phyloP scores from a whole-genome alignment of 2,888 invertebrate species.

The Lithophane socia region DNA sequence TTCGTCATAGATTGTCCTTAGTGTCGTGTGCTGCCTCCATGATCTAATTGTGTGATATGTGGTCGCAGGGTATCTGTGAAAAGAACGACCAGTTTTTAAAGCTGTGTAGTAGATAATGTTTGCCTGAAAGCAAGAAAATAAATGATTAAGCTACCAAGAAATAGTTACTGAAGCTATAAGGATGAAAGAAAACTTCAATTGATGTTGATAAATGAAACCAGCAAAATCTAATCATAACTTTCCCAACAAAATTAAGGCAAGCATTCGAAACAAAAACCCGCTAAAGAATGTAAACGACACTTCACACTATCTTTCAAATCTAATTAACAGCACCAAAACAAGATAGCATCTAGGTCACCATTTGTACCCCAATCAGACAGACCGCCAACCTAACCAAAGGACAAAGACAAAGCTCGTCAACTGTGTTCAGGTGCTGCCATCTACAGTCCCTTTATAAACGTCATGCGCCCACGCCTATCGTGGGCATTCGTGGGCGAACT shows the following conservation, averaged over 20 bases:
- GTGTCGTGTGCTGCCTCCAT: conserved; percentile 18
- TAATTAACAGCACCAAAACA: conserved; percentile 46
- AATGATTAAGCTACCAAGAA: neutral
- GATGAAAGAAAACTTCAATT: neutral
- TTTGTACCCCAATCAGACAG: conserved; percentile 14
- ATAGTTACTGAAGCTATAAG: neutral
- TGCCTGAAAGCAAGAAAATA: neutral
- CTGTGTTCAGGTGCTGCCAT: conserved; percentile 36
- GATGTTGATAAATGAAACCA: neutral
- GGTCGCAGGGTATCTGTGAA: neutral
- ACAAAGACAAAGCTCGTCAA: conserved; percentile 44
- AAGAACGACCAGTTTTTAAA: neutral
- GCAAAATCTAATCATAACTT: neutral
- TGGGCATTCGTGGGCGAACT: conserved; percentile 46
- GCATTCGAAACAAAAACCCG: neutral
- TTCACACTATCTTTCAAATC: conserved; percentile 34
- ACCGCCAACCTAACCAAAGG: conserved; percentile 25
- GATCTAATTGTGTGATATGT: conserved; percentile 21
- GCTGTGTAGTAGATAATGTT: neutral
- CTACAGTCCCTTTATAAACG: conserved; percentile 25
- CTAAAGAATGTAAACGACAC: conserved; percentile 10
- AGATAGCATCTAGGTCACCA: conserved; percentile 16
- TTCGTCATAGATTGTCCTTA: conserved; percentile 59
- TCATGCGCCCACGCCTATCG: conserved; percentile 46
- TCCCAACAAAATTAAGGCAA: neutral